Evolutionary conservation across 2,113 vertebrate species (phyloP), one percentile per base, ranked within the genome.

Genomic region (Cyanoliseus patagonus): DNA sequence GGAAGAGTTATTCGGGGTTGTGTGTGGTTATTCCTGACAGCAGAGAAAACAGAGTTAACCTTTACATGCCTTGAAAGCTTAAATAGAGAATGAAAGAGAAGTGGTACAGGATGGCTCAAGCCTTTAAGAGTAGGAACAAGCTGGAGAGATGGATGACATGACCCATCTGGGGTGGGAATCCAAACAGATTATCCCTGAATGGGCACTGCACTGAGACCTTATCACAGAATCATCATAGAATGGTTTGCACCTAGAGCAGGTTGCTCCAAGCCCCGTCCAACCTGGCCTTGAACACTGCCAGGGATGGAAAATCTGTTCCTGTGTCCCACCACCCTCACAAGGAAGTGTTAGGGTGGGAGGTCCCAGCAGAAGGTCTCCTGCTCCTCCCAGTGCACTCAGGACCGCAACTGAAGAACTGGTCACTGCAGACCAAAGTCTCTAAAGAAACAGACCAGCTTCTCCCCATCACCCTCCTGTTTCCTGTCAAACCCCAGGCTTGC

Each of bases 11-110:
- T 84, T 74, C 81, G 79, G 74, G 70, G 64, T 7, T 69, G 7
- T 24, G 46, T 68, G 68, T 81, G 83, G 66, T 39, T 88, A 80
- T 69, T 89, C 37, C 85, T 95, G 95, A 59, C 81, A 94, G 85
- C 88, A 84, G 69, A 69, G 90, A 57, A 72, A 63, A 78, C 5
- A 5, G 49, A 80, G 47, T 97, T 96, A 97, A 96, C 92, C 64
- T 39, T 6, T 79, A 69, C 42, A 5, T 52, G 77, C 9, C 77
- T 53, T 87, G 81, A n/a, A 66, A 46, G 42, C 41, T 59, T 20
- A 6, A 24, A 59, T 20, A 24, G 17, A 41, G n/a, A 44, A 46
- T 7, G 41, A 28, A 52, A 63, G 39, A 47, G 66, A 44, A 68
- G 31, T 31, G 53, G 62, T 30, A 19, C 9, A 5, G 30, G 76